Percentiles rank a stretch among this genome's conserved stretches.
phyloP scores from a whole-genome alignment of 1,140 invertebrate species.

The Trachelipus rathkii region DNA sequence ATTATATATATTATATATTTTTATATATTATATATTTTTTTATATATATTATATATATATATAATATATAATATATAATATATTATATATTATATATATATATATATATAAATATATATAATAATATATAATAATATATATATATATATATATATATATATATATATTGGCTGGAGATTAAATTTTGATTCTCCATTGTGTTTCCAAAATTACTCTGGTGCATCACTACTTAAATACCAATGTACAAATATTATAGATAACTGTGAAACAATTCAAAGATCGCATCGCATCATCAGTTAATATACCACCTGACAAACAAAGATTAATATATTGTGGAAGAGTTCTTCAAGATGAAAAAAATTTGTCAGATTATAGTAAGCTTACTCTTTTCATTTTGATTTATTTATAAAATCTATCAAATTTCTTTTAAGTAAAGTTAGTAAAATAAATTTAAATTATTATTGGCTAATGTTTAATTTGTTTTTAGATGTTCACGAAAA shows the following conservation, averaged over 20 bases:
- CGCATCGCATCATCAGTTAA: conserved; percentile 70
- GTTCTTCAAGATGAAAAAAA: conserved; percentile 87
- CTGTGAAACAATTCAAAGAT: conserved; percentile 81
- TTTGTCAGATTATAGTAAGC: conserved; percentile 57
- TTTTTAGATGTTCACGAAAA: conserved; percentile 75
- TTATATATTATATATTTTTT: too few relatives aligned
- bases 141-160: too few relatives aligned
- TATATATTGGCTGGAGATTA: too few relatives aligned
- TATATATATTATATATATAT: too few relatives aligned
- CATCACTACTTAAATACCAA: too few relatives aligned
- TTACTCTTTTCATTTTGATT: conserved; percentile 57
- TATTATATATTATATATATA: too few relatives aligned
- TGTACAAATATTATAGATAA: conserved; percentile 53
- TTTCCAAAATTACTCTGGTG: too few relatives aligned
- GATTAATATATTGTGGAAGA: conserved; percentile 87
- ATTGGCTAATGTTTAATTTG: neutral
- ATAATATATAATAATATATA: too few relatives aligned
- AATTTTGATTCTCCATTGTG: too few relatives aligned
- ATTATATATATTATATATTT: too few relatives aligned
- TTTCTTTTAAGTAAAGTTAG: conserved; percentile 18
- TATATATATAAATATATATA: too few relatives aligned
- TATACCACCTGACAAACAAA: conserved; percentile 73
- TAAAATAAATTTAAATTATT: conserved; percentile 11
- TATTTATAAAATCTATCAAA: conserved; percentile 19
- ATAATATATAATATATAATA: too few relatives aligned